A percentile compares a stretch with the other conserved stretches of the same genome.
These are phyloP conservation scores for Balearica regulorum DNA, from an alignment of 2,797 vertebrate species.

Conservation along the genomic window DNA sequence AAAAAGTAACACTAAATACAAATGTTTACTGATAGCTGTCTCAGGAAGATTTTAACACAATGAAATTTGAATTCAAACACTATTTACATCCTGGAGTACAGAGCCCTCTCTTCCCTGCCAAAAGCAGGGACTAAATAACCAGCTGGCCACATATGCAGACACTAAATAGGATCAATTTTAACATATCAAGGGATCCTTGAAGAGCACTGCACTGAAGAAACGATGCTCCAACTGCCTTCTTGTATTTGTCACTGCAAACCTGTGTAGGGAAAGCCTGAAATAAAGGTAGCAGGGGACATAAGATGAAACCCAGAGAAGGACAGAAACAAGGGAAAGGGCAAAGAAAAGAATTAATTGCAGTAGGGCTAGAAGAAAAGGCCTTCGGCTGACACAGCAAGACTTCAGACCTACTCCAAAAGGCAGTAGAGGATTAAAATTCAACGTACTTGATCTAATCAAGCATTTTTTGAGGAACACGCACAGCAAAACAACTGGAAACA, in stretches of 20 bases:
- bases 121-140: not conserved
- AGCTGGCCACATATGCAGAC: accelerated
- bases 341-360: not conserved
- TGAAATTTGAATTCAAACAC: not conserved
- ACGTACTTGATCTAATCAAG: not conserved
- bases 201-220: not conserved
- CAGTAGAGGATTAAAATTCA: not conserved
- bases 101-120: not conserved
- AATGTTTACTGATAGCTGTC: not conserved
- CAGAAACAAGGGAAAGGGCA: not conserved
- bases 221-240: not conserved
- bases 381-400: not conserved
- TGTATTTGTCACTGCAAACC: not conserved
- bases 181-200: not conserved
- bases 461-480: not conserved
- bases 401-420: not conserved
- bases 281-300: not conserved
- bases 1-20: not conserved
- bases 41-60: not conserved
- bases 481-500: not conserved
- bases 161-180: not conserved
- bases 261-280: not conserved
- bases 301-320: not conserved
- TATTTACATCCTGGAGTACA: not conserved
- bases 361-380: not conserved